These are phyloP conservation scores for Syrmaticus mikado DNA, from an alignment of 2,113 vertebrate genomes.

Conservation along the genomic window DNA sequence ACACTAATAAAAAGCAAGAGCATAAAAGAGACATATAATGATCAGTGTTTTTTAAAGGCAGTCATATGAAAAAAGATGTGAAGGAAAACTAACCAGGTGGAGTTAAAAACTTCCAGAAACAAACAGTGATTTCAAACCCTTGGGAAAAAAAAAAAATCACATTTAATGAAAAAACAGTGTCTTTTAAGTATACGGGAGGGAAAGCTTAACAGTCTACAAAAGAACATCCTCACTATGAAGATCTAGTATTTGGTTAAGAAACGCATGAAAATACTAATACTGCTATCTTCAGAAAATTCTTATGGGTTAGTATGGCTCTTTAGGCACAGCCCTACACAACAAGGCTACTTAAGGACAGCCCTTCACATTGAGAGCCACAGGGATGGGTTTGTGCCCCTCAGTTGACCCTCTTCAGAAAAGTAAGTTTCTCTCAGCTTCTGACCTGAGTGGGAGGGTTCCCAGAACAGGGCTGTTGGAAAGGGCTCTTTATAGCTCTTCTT, in stretches of 20 bases:
- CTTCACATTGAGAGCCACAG: neutral
- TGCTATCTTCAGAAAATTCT: fast-evolving
- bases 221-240: neutral
- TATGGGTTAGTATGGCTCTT: neutral
- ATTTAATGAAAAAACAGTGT: neutral
- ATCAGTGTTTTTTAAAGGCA: neutral
- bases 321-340: neutral
- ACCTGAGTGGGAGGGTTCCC: neutral
- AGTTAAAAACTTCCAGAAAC: neutral
- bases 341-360: neutral
- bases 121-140: neutral
- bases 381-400: fast-evolving
- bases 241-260: neutral
- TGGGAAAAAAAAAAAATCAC: neutral
- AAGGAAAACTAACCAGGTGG: neutral
- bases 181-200: fast-evolving
- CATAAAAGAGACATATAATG: neutral
- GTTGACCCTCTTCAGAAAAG: neutral
- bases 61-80: neutral
- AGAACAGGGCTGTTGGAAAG: neutral
- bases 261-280: neutral
- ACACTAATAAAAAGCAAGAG: neutral
- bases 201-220: neutral
- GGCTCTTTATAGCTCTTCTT: neutral
- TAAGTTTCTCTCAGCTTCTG: neutral